Evolutionary conservation across 1,140 invertebrate species (phyloP), one percentile per base, ranked within the genome.

Genomic region (Phenacoccus solenopsis): DNA sequence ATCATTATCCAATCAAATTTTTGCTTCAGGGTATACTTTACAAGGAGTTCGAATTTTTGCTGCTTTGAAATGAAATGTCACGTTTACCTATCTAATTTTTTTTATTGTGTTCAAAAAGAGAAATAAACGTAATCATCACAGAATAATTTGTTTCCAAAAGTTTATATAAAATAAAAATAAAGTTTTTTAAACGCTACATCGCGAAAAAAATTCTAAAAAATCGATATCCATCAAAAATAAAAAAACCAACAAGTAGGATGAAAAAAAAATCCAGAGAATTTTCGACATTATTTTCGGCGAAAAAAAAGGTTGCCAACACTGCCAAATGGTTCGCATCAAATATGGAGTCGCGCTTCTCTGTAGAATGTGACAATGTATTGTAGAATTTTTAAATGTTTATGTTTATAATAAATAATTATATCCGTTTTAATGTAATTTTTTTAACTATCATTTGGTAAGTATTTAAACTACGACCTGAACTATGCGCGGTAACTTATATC

Each of bases 261-360:
- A 49, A n/a, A 9, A n/a, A 49, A 49, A 49, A 49, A 49, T 49
- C 16, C 16, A 49, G 38, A 32, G 38, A 49, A n/a, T 16, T 49
- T 49, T 49, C 16, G 5, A 2, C 38, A n/a, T 16, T 2, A 49
- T 16, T n/a, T 10, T 9, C 12, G 3, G 5, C 5, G 16, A 9
- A 49, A 49, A 49, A 49, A n/a, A 9, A 16, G 38, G 38, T 49
- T 49, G 38, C 38, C 59, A 64, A 64, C 59, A 64, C 59, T 64
- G 21, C 22, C 25, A 10, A 20, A 25, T 64, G 59, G 59, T 64
- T 24, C 59, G 59, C 59, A 64, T 64, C 59, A 64, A 64, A 64
- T 64, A 64, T 64, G 59, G 59, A 64, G 59, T 64, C 59, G 59
- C 25, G 59, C 59, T 64, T 64, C 59, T 27, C 20, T 10, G 59